Evolutionary conservation across 2,888 invertebrate species (phyloP).

Genomic region (Eilema depressum): DNA sequence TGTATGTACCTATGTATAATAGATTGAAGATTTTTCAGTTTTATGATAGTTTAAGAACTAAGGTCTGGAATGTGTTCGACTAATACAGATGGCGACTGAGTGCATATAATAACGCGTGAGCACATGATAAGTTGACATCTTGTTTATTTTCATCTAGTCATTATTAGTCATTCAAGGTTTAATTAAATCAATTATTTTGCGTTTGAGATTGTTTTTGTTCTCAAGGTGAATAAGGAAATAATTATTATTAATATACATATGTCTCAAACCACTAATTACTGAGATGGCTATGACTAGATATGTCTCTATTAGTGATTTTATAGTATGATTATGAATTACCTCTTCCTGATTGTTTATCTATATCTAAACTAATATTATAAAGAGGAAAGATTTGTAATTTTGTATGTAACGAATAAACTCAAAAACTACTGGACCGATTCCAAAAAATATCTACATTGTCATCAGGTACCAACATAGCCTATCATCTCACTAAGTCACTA

Average conservation of each 20-base stretch:
- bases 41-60: too few species aligned
- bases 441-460: too few species aligned
- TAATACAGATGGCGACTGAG: too few species aligned
- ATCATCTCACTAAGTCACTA: too few species aligned
- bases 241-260: conserved; percentile 48
- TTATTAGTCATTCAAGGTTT: conserved; percentile 38
- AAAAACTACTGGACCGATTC: too few species aligned
- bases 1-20: too few species aligned
- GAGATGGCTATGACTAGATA: conserved; percentile 44
- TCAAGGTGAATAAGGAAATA: conserved; percentile 54
- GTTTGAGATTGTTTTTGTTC: conserved; percentile 50
- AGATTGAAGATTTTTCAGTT: too few species aligned
- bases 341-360: conserved; percentile 46
- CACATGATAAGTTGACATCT: conserved; percentile 39
- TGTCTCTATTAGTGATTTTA: conserved; percentile 52
- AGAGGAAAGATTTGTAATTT: too few species aligned
- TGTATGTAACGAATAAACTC: too few species aligned
- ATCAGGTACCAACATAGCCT: too few species aligned
- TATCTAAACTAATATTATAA: too few species aligned
- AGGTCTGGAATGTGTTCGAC: too few species aligned
- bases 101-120: background rate
- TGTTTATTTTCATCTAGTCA: conserved; percentile 48
- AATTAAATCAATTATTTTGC: conserved; percentile 45
- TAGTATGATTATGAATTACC: conserved; percentile 53
- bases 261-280: conserved; percentile 48